Base-by-base conservation (phyloP, 2,113 vertebrate species). In the Jaculus jaculus region DNA sequence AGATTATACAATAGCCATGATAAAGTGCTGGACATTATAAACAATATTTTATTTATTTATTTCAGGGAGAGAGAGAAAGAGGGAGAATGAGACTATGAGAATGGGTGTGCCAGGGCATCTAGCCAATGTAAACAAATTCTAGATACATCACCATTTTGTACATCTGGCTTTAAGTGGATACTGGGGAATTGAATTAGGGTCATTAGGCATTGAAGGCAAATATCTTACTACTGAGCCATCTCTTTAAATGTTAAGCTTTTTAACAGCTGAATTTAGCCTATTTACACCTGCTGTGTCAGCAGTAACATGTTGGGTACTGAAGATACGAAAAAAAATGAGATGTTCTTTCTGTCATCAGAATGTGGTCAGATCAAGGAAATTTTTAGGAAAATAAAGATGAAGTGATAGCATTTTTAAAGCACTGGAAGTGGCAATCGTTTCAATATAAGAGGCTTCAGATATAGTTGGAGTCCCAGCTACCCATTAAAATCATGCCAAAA, bases 1-100 rank as follows among this genome's bases (percentile, higher is more conserved):
- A 66, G 39, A 37, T 92, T 79, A 86, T 74, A 75, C 66, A 81
- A 85, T 80, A n/a, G 30, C 63, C 54, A 84, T 54, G 73, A 54
- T 58, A 54, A 94, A 94, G 82, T 18, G 63, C 26, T 42, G 54
- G 23, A 30, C n/a, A 17, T 54, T 69, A 5, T 6, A 47, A 47
- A 47, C 42, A 47, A 47, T 47, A 47, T 47, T 47, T 47, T 47
- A 47, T 47, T 47, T 47, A 47, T 47, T 47, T 47, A 47, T 47
- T 47, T 47, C 8, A 47, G 8, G 42, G 42, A 47, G 42, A 47
- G 42, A 47, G 42, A 47, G 42, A 8, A 8, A 8, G 42, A 6
- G 5, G 8, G 42, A 47, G 42, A 47, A 47, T 47, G 42, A 47
- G 42, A 47, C 5, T 47, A 47, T 47, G 42, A 47, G 42, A 47